phyloP scores from a whole-genome alignment of 2,113 vertebrate species.

The Recurvirostra avosetta region DNA sequence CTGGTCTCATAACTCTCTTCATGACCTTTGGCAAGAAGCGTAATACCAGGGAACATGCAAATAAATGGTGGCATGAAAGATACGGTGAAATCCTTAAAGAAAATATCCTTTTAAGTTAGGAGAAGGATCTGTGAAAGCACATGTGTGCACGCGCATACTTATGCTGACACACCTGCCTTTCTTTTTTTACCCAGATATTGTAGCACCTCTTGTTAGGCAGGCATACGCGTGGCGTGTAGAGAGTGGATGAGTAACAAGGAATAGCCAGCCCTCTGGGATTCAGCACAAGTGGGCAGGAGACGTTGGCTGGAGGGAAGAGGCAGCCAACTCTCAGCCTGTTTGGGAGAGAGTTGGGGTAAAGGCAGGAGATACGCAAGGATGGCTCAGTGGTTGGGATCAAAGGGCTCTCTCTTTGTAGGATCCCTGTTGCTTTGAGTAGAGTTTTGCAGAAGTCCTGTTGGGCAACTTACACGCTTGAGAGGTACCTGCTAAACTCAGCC shows the following conservation, averaged over 20 bases:
- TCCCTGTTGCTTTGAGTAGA: not conserved
- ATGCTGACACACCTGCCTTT: not conserved
- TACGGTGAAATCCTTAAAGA: accelerated
- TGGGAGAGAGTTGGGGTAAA: not conserved
- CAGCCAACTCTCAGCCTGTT: no score
- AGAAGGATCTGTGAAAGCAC: not conserved
- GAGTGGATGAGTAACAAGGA: not conserved
- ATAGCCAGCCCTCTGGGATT: not conserved
- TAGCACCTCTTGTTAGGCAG: not conserved
- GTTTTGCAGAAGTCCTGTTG: not conserved
- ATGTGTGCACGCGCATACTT: accelerated
- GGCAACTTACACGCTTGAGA: not conserved
- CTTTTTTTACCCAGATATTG: not conserved
- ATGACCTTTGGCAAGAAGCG: not conserved
- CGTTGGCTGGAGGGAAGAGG: not conserved
- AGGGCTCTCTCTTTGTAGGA: not conserved
- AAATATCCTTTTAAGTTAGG: no score
- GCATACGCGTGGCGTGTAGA: accelerated
- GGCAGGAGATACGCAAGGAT: not conserved
- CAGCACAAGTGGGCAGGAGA: not conserved
- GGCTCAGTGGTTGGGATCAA: not conserved
- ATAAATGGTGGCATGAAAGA: not conserved
- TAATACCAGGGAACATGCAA: not conserved
- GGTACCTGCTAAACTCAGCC: not conserved
- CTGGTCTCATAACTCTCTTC: not conserved